phyloP scores from a whole-genome alignment of 2,888 invertebrate genomes.

The Drosophila setosimentum region DNA sequence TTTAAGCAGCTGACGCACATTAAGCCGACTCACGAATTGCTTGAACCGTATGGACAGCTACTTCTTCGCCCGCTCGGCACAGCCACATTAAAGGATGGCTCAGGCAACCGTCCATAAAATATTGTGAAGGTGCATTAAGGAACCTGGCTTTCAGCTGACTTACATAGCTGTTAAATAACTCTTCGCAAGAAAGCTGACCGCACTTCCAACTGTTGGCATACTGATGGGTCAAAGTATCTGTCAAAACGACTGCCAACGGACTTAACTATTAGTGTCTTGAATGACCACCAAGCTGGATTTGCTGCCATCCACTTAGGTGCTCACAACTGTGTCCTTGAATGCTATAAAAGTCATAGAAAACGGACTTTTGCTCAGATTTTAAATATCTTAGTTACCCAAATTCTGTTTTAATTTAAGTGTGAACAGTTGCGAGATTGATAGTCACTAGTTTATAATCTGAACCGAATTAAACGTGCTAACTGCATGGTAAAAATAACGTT shows the following conservation, averaged over 20 bases:
- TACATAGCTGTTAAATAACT: conserved; percentile 28
- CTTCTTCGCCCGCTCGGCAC: conserved; percentile 28
- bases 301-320: neutral
- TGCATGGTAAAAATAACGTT: neutral
- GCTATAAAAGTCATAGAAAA: neutral
- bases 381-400: neutral
- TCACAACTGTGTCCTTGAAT: neutral
- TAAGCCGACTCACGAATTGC: conserved; percentile 46
- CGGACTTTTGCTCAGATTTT: neutral
- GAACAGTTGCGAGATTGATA: neutral
- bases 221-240: conserved; percentile 29
- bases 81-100: conserved; percentile 35
- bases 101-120: conserved; percentile 51
- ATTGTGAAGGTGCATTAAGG: conserved; percentile 58
- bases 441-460: neutral
- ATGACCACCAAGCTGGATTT: conserved; percentile 7
- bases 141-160: conserved; percentile 50
- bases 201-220: conserved; percentile 31
- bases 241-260: conserved; percentile 25
- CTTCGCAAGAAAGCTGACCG: conserved; percentile 23
- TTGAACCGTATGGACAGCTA: conserved; percentile 25
- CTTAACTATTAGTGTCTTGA: conserved; percentile 15
- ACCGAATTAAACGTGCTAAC: neutral
- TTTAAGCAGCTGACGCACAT: conserved; percentile 41
- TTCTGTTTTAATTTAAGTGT: neutral